Base-by-base conservation (phyloP, 2,797 vertebrate genomes). In the Pseudochaenichthys georgianus region DNA sequence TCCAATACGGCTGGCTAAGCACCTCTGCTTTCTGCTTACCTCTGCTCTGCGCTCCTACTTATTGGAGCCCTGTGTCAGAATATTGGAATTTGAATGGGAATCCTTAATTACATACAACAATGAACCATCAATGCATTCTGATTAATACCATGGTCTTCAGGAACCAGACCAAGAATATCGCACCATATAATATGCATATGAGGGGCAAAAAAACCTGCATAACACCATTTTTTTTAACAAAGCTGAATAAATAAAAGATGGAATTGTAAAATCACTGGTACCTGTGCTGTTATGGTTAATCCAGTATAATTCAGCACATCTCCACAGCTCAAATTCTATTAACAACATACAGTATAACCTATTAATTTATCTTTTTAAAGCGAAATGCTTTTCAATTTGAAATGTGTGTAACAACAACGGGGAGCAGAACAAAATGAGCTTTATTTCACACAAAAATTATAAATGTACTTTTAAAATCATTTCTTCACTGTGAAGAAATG, bases 21-120 rank as follows among this genome's bases (percentile, higher is more conserved):
- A 92, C 82, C 94, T 94, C 91, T 93, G 66, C 58, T 94, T 95
- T 94, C 87, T 95, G 94, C 94, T 95, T 94, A 94, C 89, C 90
- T 90, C 65, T 82, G 93, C 93, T 89, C 66, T 64, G 78, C 55
- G 67, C 87, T 77, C 73, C 76, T 41, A 3, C 78, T 83, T 83
- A 81, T 80, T 81, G 76, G 74, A 87, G 70, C 52, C 47, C 71
- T 62, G 64, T 61, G 75, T 84, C 54, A 50, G 76, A 88, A 89
- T 90, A 88, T 90, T 86, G 84, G 86, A 81, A 88, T 88, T 81
- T 89, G 79, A 93, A 90, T 78, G 66, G 70, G 79, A 89, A 88
- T 89, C 80, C 75, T 92, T 92, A 93, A 94, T 94, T 91, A 90
- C 62, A 38, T 72, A 82, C 74, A 83, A 87, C 84, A 85, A 88